Conservation (phyloP, 1,140 invertebrate genomes). For the Drosophila ananassae region DNA sequence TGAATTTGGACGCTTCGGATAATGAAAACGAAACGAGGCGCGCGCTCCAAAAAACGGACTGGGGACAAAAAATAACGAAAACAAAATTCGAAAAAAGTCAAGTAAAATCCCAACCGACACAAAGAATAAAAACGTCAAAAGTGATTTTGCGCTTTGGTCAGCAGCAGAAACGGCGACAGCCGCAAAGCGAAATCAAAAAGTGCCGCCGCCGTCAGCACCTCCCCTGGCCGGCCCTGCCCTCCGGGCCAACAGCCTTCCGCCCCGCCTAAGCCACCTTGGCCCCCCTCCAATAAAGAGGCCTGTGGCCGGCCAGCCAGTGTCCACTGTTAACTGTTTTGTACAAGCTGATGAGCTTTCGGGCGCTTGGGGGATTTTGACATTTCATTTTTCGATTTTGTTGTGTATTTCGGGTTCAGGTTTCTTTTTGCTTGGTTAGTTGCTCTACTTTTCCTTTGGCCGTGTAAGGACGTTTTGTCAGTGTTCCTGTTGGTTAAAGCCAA, state of each 20-base stretch:
- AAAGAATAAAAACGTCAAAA: conserved; percentile 82
- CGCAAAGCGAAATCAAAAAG: conserved; percentile 72
- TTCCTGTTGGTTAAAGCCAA: neutral
- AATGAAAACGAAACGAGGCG: conserved; percentile 80
- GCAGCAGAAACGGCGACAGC: conserved; percentile 21
- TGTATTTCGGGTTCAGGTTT: conserved; percentile 5
- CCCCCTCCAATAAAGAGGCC: conserved; percentile 1
- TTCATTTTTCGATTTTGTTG: conserved; percentile 41
- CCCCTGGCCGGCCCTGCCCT: conserved; percentile 9
- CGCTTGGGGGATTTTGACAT: conserved; percentile 61
- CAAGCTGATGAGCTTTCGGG: conserved; percentile 51
- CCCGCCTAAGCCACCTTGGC: conserved; percentile 5
- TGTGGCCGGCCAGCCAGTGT: conserved; percentile 31
- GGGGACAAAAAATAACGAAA: conserved; percentile 13
- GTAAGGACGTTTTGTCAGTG: neutral
- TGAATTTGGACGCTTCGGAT: conserved; percentile 77
- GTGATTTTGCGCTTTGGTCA: conserved; percentile 78
- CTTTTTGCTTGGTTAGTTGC: neutral
- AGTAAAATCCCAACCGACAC: conserved; percentile 63
- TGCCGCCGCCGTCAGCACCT: conserved; percentile 60
- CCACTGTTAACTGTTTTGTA: conserved; percentile 63
- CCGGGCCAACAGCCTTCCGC: no score
- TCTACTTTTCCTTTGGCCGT: conserved; percentile 36
- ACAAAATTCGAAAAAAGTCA: conserved; percentile 25
- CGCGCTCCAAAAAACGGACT: conserved; percentile 50